These are phyloP conservation scores for Danionella cerebrum DNA, from an alignment of 2,113 vertebrate species.

Conservation along the genomic window DNA sequence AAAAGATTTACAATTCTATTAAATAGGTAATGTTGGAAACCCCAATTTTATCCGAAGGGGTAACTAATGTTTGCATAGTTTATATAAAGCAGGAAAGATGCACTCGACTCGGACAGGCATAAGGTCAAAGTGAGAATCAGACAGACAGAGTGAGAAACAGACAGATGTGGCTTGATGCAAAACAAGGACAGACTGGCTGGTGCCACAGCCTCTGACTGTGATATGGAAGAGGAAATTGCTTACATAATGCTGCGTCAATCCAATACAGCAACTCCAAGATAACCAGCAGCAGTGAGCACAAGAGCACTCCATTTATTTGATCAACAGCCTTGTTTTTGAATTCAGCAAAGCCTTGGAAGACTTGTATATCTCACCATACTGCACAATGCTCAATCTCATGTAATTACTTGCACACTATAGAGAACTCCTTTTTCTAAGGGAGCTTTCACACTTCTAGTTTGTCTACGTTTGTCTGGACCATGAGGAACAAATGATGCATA, in stretches of 20 bases:
- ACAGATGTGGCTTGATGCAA: constrained; percentile 1
- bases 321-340: constrained; percentile 29
- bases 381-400: too few species aligned
- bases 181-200: constrained; percentile 40
- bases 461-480: too few species aligned
- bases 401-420: too few species aligned
- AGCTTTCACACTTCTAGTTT: too few species aligned
- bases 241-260: constrained; percentile 28
- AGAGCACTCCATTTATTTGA: constrained; percentile 32
- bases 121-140: constrained; percentile 6
- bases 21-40: too few species aligned
- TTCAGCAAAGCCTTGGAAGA: too few species aligned
- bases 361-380: too few species aligned
- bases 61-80: too few species aligned
- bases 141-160: neutral
- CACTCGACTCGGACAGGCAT: constrained; percentile 14
- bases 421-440: too few species aligned
- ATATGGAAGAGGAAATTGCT: constrained; percentile 35
- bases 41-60: too few species aligned
- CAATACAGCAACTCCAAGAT: constrained; percentile 21
- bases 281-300: constrained; percentile 21
- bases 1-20: too few species aligned
- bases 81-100: constrained; percentile 20
- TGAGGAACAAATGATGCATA: too few species aligned
- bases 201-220: constrained; percentile 31